These are phyloP conservation scores for Odontamblyopus rebecca DNA, from an alignment of 2,797 vertebrate species.

Conservation along the genomic window DNA sequence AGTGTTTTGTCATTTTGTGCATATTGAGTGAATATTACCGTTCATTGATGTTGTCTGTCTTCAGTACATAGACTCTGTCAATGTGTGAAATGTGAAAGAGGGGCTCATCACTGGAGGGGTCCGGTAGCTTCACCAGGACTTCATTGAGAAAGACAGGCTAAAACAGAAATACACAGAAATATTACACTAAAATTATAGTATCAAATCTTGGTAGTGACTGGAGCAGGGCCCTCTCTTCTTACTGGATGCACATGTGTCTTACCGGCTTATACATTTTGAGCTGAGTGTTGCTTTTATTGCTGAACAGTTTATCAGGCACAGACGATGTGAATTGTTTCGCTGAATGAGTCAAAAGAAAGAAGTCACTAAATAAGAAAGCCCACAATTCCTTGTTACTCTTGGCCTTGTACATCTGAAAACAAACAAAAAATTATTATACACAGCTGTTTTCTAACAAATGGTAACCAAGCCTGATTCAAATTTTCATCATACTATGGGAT, in stretches of 20 bases:
- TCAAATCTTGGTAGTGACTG: background rate
- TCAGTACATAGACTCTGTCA: constrained; percentile 90
- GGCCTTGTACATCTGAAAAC: constrained; percentile 67
- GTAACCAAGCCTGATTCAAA: background rate
- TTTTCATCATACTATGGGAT: background rate
- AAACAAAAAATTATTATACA: background rate
- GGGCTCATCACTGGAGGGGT: constrained; percentile 93
- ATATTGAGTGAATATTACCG: constrained; percentile 71
- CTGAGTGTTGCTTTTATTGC: constrained; percentile 85
- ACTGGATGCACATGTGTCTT: constrained; percentile 38
- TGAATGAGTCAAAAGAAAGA: constrained; percentile 91
- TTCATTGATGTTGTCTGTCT: constrained; percentile 93
- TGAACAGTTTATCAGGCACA: constrained; percentile 88
- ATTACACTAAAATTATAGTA: too few relatives aligned
- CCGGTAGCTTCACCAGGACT: constrained; percentile 93
- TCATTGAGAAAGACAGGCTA: constrained; percentile 96
- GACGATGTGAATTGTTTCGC: constrained; percentile 90
- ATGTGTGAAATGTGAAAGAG: constrained; percentile 97
- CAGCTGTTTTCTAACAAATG: background rate
- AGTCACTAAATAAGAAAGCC: constrained; percentile 95
- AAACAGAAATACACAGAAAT: background rate
- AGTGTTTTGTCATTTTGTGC: background rate
- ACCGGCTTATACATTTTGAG: constrained; percentile 97
- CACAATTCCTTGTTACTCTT: constrained; percentile 96
- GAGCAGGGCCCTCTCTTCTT: background rate